Evolutionary conservation across 2,797 vertebrate genomes (phyloP).

Genomic region (Lacerta bilineata): DNA sequence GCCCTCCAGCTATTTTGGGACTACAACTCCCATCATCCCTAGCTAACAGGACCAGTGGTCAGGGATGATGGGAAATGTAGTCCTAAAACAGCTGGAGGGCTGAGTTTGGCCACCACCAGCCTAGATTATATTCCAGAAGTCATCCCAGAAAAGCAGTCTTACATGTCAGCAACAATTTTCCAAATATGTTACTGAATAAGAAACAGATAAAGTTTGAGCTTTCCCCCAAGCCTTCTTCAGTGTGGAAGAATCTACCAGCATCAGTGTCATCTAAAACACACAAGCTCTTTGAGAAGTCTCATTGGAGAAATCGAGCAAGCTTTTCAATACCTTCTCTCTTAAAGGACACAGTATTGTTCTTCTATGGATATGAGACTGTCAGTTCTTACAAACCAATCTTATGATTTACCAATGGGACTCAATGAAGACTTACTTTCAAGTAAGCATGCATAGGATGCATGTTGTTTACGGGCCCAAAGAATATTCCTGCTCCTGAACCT

Average conservation of each 20-base stretch:
- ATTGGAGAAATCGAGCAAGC: background rate
- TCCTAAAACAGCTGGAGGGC: too few relatives aligned
- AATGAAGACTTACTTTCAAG: background rate
- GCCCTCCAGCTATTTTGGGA: too few relatives aligned
- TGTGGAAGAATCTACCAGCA: background rate
- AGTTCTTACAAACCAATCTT: background rate
- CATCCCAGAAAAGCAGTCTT: background rate
- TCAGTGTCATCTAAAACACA: background rate
- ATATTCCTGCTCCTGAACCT: conserved; percentile 18
- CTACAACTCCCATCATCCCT: too few relatives aligned
- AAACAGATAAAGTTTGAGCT: too few relatives aligned
- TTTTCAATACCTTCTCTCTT: background rate
- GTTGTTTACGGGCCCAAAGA: conserved; percentile 25
- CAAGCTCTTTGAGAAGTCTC: background rate
- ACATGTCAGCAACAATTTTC: background rate
- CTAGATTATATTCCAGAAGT: background rate
- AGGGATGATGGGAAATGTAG: too few relatives aligned
- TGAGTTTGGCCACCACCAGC: too few relatives aligned
- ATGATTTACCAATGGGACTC: background rate
- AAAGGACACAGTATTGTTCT: background rate
- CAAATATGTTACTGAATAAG: background rate
- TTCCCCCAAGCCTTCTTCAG: background rate
- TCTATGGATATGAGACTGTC: background rate
- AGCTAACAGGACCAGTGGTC: too few relatives aligned
- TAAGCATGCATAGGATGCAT: background rate